Conservation (phyloP, 2,797 vertebrate genomes). For the Eupleurogrammus muticus region DNA sequence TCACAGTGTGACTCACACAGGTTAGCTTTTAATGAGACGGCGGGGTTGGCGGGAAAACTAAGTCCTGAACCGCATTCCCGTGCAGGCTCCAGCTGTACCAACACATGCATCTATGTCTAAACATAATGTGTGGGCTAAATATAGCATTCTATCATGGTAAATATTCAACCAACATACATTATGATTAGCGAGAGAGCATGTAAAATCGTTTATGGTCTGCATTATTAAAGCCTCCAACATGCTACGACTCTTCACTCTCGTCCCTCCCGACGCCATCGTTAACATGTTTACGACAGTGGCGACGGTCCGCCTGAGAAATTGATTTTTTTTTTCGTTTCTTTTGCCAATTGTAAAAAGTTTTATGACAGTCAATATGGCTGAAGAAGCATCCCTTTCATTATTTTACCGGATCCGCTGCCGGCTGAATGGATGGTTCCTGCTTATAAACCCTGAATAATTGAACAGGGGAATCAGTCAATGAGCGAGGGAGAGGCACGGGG, state of each 20-base stretch:
- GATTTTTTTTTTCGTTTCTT: slow-evolving; percentile 83
- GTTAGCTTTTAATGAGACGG: slow-evolving; percentile 51
- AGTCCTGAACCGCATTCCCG: slow-evolving; percentile 21
- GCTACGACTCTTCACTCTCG: slow-evolving; percentile 48
- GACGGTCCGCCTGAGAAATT: slow-evolving; percentile 65
- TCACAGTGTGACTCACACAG: slow-evolving; percentile 57
- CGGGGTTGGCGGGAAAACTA: slow-evolving; percentile 40
- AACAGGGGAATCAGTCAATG: slow-evolving; percentile 78
- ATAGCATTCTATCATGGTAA: slow-evolving; percentile 48
- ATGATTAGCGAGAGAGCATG: slow-evolving; percentile 72
- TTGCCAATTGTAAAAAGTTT: slow-evolving; percentile 81
- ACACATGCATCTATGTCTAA: not conserved
- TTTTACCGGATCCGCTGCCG: slow-evolving; percentile 74
- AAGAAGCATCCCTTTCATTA: slow-evolving; percentile 74
- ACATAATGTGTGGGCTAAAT: slow-evolving; percentile 43
- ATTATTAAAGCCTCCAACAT: slow-evolving; percentile 64
- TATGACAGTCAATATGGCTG: slow-evolving; percentile 77
- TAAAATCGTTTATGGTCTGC: slow-evolving; percentile 63
- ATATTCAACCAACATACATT: slow-evolving; percentile 50
- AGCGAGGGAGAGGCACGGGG: slow-evolving; percentile 57
- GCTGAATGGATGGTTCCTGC: slow-evolving; percentile 79
- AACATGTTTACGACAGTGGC: slow-evolving; percentile 75
- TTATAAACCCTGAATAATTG: slow-evolving; percentile 86
- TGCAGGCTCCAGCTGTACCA: not conserved
- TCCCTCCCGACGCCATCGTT: slow-evolving; percentile 57